Evolutionary conservation across 2,888 invertebrate species (phyloP).

Genomic region (Hemistola chrysoprasaria): DNA sequence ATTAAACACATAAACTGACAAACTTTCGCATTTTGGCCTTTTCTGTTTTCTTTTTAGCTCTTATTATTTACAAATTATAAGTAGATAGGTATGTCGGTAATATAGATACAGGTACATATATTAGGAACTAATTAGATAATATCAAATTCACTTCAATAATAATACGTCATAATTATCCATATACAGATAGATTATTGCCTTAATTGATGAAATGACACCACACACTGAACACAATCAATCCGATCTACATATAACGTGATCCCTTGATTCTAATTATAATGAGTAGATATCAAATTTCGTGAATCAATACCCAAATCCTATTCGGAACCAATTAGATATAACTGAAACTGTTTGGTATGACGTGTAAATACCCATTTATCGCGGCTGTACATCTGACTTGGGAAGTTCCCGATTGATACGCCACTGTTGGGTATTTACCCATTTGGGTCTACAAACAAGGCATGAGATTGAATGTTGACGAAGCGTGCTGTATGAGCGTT

Average conservation of each 20-base stretch:
- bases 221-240: conserved; percentile 12
- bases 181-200: conserved; percentile 2
- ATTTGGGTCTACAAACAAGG: background rate
- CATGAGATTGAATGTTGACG: background rate
- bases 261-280: conserved; percentile 17
- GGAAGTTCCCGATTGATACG: conserved; percentile 17
- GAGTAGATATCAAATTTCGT: conserved; percentile 13
- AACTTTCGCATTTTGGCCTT: too few relatives aligned
- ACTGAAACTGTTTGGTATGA: conserved; percentile 16
- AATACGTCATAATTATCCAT: background rate
- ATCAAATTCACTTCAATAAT: too few relatives aligned
- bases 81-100: too few relatives aligned
- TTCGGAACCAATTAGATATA: conserved; percentile 23
- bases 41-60: too few relatives aligned
- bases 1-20: too few relatives aligned
- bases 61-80: too few relatives aligned
- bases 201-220: conserved; percentile 12
- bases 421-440: background rate
- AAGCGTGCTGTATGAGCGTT: background rate
- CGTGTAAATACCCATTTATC: conserved; percentile 14
- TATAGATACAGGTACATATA: too few relatives aligned
- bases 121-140: too few relatives aligned
- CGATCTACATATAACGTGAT: conserved; percentile 15
- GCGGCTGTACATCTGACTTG: conserved; percentile 8
- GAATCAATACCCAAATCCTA: conserved; percentile 23